Evolutionary conservation across 92 coral and sea anemone species (phyloP).

Genomic region (Scolanthus callimorphus): DNA sequence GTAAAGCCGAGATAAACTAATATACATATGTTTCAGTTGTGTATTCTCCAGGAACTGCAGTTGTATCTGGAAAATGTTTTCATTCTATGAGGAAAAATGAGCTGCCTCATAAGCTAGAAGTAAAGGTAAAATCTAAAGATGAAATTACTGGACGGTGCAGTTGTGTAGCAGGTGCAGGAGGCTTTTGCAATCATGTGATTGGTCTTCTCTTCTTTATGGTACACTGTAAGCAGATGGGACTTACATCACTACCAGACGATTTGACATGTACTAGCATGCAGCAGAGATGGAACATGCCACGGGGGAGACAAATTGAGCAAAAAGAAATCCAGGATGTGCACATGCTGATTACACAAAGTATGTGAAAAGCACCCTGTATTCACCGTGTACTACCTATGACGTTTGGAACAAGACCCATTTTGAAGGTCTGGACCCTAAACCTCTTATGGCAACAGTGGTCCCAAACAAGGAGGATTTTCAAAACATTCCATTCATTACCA

Average conservation of each 20-base stretch:
- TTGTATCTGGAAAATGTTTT: constrained; percentile 22
- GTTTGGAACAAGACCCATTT: constrained; percentile 29
- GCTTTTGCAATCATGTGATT: constrained; percentile 48
- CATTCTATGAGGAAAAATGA: constrained; percentile 44
- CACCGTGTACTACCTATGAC: constrained; percentile 27
- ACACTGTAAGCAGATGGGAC: constrained; percentile 49
- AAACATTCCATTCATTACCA: constrained; percentile 23
- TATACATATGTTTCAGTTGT: constrained; percentile 23
- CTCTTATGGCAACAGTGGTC: constrained; percentile 17
- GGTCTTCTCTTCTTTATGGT: constrained; percentile 44
- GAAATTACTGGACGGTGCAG: constrained; percentile 22
- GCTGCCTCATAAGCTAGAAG: constrained; percentile 31
- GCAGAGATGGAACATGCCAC: constrained; percentile 57
- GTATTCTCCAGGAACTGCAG: neutral
- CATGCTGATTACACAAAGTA: constrained; percentile 18
- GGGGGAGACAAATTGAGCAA: constrained; percentile 10
- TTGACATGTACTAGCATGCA: constrained; percentile 53
- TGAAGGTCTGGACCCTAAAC: constrained; percentile 7
- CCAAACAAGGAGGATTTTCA: constrained; percentile 7
- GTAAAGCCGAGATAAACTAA: too few species aligned
- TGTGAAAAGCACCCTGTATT: constrained; percentile 35
- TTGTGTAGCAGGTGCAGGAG: constrained; percentile 60
- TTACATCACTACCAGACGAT: constrained; percentile 41
- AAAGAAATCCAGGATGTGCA: constrained; percentile 13
- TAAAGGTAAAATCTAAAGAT: neutral